These are phyloP conservation scores for Sander lucioperca DNA, from an alignment of 2,113 vertebrate species.

Conservation along the genomic window DNA sequence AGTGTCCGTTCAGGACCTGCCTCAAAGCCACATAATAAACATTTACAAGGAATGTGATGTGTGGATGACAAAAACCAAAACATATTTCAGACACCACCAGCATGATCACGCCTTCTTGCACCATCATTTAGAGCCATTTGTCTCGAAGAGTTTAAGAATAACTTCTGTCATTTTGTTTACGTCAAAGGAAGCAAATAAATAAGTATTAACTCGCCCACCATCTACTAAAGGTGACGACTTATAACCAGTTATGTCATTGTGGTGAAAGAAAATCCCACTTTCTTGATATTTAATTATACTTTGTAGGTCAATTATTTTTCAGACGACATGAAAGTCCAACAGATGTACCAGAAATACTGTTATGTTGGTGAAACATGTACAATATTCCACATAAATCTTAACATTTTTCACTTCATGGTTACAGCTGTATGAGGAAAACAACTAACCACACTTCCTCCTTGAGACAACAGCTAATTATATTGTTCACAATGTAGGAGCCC, in stretches of 20 bases:
- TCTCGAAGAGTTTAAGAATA: conserved; percentile 47
- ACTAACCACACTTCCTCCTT: conserved; percentile 57
- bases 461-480: conserved; percentile 67
- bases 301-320: conserved; percentile 5
- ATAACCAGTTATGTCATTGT: conserved; percentile 5
- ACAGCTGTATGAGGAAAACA: conserved; percentile 61
- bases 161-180: conserved; percentile 34
- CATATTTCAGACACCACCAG: conserved; percentile 52
- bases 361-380: conserved; percentile 6
- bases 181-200: conserved; percentile 50
- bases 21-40: conserved; percentile 62
- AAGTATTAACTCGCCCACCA: conserved; percentile 8
- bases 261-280: background rate
- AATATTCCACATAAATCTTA: conserved; percentile 33
- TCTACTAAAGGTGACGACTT: conserved; percentile 8
- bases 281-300: conserved; percentile 1
- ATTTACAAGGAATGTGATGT: conserved; percentile 68
- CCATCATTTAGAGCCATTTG: conserved; percentile 40
- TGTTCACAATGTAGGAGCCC: conserved; percentile 31
- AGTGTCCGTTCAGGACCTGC: conserved; percentile 38
- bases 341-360: conserved; percentile 32
- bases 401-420: conserved; percentile 37
- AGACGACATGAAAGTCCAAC: conserved; percentile 16
- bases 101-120: conserved; percentile 36
- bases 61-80: conserved; percentile 32